Evolutionary conservation across 2,113 vertebrate species (phyloP).

Genomic region (Sceloporus tristichus): DNA sequence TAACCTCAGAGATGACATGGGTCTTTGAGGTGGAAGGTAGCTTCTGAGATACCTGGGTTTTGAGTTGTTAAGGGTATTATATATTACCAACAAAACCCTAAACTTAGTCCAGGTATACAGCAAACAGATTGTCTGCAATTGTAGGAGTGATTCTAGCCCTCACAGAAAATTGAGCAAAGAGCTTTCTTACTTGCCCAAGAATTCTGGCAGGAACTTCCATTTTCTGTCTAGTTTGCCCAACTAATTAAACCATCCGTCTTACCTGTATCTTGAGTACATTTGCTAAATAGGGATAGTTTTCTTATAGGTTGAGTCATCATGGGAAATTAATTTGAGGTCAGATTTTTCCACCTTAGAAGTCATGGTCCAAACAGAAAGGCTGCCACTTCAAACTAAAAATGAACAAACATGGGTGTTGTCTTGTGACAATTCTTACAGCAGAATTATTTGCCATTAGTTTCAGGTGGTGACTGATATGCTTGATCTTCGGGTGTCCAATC

Average conservation of each 20-base stretch:
- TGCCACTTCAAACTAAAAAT: not conserved
- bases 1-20: no score
- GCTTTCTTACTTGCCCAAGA: not conserved
- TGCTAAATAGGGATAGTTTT: not conserved
- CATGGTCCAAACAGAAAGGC: not conserved
- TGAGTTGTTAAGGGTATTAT: no score
- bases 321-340: not conserved
- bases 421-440: constrained; percentile 12
- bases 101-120: not conserved
- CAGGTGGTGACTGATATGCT: not conserved
- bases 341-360: not conserved
- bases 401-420: not conserved
- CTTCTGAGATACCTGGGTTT: not conserved
- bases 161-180: not conserved
- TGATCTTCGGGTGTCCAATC: not conserved
- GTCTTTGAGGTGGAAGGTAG: no score
- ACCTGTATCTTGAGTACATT: fast-evolving
- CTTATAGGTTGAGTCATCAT: not conserved
- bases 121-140: not conserved
- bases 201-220: not conserved
- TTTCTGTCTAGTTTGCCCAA: not conserved
- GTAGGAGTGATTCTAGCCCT: not conserved
- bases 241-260: not conserved
- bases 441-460: not conserved
- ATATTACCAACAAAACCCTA: no score